phyloP scores from a whole-genome alignment of 2,888 invertebrate species.

The Pycnomerus fuliginosus region DNA sequence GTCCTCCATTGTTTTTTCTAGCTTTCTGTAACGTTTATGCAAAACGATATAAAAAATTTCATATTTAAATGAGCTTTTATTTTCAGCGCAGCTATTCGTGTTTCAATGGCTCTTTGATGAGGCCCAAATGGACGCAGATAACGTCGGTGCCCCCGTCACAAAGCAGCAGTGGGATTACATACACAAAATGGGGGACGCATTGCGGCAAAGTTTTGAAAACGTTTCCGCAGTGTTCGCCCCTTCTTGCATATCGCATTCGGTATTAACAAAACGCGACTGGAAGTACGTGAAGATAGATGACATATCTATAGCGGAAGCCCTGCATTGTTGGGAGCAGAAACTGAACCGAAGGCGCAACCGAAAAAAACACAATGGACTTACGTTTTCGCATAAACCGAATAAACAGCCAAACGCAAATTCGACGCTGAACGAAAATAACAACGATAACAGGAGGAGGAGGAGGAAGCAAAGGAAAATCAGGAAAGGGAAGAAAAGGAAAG shows the following conservation, averaged over 20 bases:
- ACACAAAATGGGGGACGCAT: constrained; percentile 83
- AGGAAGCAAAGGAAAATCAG: constrained; percentile 35
- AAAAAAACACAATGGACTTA: constrained; percentile 31
- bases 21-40: too few relatives aligned
- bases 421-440: constrained; percentile 15
- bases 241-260: constrained; percentile 89
- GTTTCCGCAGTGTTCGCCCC: constrained; percentile 91
- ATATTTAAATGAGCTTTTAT: too few relatives aligned
- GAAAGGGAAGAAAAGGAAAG: constrained; percentile 38
- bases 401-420: constrained; percentile 11
- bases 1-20: too few relatives aligned
- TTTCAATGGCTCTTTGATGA: constrained; percentile 96
- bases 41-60: too few relatives aligned
- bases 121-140: constrained; percentile 90
- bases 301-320: constrained; percentile 78
- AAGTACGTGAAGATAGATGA: constrained; percentile 75
- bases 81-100: constrained; percentile 81
- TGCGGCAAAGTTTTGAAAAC: constrained; percentile 77
- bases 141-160: constrained; percentile 85
- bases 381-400: constrained; percentile 31
- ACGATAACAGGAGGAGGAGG: constrained; percentile 23
- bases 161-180: constrained; percentile 93
- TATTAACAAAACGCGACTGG: constrained; percentile 87
- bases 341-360: constrained; percentile 50
- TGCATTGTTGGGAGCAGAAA: constrained; percentile 83